Percentiles rank a stretch among this genome's conserved stretches.
phyloP scores from a whole-genome alignment of 2,888 invertebrate species.

The Leucophora obtusa region DNA sequence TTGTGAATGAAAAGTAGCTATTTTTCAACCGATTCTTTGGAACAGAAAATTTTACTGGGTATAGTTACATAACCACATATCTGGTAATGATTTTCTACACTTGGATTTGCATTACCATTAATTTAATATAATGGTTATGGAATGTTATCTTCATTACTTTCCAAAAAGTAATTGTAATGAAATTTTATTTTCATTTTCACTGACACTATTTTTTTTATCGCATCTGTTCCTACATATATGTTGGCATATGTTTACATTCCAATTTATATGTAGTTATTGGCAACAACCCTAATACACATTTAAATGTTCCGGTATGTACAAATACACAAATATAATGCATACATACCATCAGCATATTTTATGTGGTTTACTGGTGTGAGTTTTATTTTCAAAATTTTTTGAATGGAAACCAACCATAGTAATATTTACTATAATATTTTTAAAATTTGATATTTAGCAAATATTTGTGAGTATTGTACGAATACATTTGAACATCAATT shows the following conservation, averaged over 20 bases:
- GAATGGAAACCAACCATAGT: background rate
- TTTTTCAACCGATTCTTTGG: no score
- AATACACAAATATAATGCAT: background rate
- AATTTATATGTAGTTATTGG: background rate
- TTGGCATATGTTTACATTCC: background rate
- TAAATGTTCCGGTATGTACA: background rate
- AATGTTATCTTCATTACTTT: no score
- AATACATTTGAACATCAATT: background rate
- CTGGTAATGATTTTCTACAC: no score
- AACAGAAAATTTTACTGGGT: no score
- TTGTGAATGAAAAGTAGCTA: no score
- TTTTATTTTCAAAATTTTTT: background rate
- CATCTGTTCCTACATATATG: background rate
- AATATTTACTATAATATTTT: background rate
- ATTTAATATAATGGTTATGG: no score
- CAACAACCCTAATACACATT: background rate
- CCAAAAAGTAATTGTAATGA: no score
- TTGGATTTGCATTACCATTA: no score
- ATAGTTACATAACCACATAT: no score
- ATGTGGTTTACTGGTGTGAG: conserved; percentile 2
- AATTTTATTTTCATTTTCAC: no score
- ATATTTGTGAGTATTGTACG: no score
- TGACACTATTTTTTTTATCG: background rate
- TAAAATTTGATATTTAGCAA: background rate
- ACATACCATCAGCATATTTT: background rate